Conservation (phyloP, 2,113 vertebrate species). For the Mungos mungo region DNA sequence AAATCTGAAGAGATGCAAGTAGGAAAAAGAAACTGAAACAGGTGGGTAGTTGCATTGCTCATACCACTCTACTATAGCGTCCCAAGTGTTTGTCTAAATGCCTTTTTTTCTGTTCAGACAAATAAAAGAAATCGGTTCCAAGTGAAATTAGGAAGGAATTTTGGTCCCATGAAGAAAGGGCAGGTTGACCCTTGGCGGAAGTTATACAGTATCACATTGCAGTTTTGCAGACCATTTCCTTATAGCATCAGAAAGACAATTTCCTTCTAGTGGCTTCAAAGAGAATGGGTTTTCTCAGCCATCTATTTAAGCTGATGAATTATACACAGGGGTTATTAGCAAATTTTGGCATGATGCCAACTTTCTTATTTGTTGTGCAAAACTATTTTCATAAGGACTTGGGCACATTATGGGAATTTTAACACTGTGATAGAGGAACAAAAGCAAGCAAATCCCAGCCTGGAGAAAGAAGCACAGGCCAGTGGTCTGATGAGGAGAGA, state of each 20-base stretch:
- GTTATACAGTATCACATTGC: not conserved
- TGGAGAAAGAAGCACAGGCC: not conserved
- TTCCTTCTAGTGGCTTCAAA: not conserved
- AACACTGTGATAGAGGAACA: not conserved
- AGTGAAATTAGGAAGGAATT: not conserved
- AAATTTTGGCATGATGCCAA: not conserved
- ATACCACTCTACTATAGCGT: not conserved
- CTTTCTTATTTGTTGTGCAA: not conserved
- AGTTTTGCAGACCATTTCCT: not conserved
- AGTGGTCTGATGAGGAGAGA: not conserved
- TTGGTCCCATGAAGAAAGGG: not conserved
- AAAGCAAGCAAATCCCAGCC: not conserved
- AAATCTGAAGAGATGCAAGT: conserved; percentile 80
- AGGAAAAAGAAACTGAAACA: conserved; percentile 81
- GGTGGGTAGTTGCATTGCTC: conserved; percentile 68
- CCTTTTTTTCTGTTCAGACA: not conserved
- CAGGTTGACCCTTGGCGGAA: not conserved
- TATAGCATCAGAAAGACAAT: not conserved
- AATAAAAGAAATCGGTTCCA: not conserved
- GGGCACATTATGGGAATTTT: not conserved
- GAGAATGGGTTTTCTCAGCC: not conserved
- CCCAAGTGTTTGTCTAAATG: not conserved
- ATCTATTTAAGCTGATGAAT: not conserved
- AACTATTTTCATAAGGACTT: conserved; percentile 31
- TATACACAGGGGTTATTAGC: not conserved